Evolutionary conservation across 2,113 vertebrate species (phyloP), one percentile per base, ranked within the genome.

Genomic region (Phylloscopus whistleri): DNA sequence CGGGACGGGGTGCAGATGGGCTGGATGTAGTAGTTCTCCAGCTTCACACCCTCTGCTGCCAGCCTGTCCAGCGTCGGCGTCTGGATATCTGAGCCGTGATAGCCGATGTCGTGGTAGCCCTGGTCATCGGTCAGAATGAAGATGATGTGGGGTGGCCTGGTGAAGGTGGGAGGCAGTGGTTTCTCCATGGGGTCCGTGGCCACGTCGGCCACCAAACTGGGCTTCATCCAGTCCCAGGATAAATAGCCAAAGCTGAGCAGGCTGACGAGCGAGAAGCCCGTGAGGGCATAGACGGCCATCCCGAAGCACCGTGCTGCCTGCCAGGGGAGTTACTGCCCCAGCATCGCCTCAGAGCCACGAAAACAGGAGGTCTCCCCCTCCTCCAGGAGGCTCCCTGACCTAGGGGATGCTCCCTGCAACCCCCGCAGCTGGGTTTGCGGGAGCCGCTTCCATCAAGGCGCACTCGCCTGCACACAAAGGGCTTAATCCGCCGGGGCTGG

Each of bases 21-120:
- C 85, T 99, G 99, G 94, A 99, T 99, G 95, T 99, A 99, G 69
- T 99, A 99, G 70, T 99, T 99, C 97, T 99, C 99, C 97, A 99
- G 97, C 82, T 99, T 99, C 27, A 99, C 99, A 3, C 99, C 99
- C 39, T 99, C 98, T 0, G 99, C 98, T 3, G 99, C 99, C 96
- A 99, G 98, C 64, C 98, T 98, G 97, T 99, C 99, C 96, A 99
- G 95, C 2, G 98, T 98, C 2, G 99, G 99, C 0, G 99, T 99
- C 97, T 98, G 98, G 81, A 99, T 99, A 75, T 99, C 99, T 2
- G 98, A 98, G 93, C 98, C 98, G 13, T 99, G 99, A 68, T 99
- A 99, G 46, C 99, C 99, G 3, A 99, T 97, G 33, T 99, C 99
- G 4, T 99, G 99, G 93, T 98, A 99, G 28, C 99, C 99, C 95